phyloP scores from a whole-genome alignment of 2,113 vertebrate genomes.

The Meleagris gallopavo region DNA sequence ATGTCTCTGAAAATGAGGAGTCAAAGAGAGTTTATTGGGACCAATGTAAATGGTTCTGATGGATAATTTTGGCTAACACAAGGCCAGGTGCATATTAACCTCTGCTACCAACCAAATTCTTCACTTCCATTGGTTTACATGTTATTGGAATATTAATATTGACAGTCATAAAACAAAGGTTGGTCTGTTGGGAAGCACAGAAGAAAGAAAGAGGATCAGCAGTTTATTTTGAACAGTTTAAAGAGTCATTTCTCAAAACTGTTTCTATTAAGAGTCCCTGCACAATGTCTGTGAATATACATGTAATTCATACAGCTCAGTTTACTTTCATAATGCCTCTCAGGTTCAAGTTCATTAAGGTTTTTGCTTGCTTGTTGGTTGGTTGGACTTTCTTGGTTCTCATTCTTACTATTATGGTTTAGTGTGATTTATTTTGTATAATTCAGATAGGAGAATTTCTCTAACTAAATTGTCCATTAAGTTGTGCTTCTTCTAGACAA shows the following conservation, averaged over 20 bases:
- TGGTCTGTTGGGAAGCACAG: neutral
- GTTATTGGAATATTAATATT: neutral
- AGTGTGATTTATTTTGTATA: neutral
- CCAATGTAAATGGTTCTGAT: neutral
- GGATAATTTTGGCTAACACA: neutral
- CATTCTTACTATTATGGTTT: neutral
- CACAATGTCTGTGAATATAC: rapidly evolving
- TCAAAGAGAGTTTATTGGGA: neutral
- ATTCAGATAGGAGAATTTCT: neutral
- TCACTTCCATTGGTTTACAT: neutral
- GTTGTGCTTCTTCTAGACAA: neutral
- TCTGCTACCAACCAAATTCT: neutral
- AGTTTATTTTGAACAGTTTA: neutral
- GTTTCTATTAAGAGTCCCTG: neutral
- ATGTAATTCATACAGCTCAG: neutral
- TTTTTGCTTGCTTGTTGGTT: neutral
- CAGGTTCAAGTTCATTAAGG: neutral
- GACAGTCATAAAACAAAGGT: neutral
- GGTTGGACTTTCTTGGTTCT: neutral
- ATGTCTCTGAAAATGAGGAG: neutral
- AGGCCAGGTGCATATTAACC: neutral
- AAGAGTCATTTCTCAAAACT: neutral
- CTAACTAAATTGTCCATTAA: neutral
- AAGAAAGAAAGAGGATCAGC: neutral
- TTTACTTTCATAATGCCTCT: neutral